phyloP scores from a whole-genome alignment of 1,140 invertebrate species.

The Lithobius niger region DNA sequence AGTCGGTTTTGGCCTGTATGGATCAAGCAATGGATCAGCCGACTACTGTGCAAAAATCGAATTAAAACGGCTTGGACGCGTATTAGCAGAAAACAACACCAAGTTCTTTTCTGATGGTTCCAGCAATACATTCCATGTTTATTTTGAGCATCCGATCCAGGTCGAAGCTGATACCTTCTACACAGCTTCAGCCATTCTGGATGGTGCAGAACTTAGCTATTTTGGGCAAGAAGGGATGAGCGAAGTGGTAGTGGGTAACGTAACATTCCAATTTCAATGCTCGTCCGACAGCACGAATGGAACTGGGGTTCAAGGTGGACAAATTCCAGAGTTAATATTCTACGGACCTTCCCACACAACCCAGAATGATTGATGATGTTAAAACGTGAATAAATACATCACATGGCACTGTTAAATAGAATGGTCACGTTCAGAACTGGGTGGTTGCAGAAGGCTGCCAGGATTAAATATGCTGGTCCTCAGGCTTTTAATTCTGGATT shows the following conservation, averaged over 20 bases:
- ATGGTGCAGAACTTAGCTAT: slow-evolving; percentile 81
- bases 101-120: slow-evolving; percentile 89
- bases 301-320: slow-evolving; percentile 83
- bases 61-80: slow-evolving; percentile 65
- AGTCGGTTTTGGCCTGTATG: slow-evolving; percentile 81
- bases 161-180: slow-evolving; percentile 83
- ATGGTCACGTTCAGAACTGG: no score
- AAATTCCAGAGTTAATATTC: slow-evolving; percentile 87
- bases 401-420: no score
- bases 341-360: slow-evolving; percentile 40
- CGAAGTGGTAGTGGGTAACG: slow-evolving; percentile 72
- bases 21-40: slow-evolving; percentile 77
- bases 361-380: no score
- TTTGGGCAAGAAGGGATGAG: slow-evolving; percentile 90
- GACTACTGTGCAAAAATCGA: slow-evolving; percentile 85
- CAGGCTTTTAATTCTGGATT: no score
- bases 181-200: slow-evolving; percentile 74
- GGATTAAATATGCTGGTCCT: no score
- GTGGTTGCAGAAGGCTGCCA: no score
- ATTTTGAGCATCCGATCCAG: slow-evolving; percentile 79
- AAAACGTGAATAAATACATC: no score
- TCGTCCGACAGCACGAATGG: slow-evolving; percentile 88
- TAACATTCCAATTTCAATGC: slow-evolving; percentile 87
- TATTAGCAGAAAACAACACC: slow-evolving; percentile 74
- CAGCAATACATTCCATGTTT: slow-evolving; percentile 84